These are phyloP conservation scores for Aldrovandia affinis DNA, from an alignment of 2,797 vertebrate species.

Conservation along the genomic window DNA sequence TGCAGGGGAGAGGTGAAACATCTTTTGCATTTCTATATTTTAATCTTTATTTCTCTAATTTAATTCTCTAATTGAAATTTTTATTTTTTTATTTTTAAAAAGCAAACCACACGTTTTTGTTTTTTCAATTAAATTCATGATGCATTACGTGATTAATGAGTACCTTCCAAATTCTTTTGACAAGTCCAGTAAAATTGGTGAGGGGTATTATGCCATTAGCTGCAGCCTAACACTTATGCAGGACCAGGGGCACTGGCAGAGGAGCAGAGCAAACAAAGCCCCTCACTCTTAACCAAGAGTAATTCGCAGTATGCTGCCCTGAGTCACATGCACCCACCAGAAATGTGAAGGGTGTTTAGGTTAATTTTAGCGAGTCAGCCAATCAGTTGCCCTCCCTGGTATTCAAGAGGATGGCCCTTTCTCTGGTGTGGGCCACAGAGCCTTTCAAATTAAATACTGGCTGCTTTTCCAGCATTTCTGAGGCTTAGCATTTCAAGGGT, in stretches of 20 bases:
- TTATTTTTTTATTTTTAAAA: background rate
- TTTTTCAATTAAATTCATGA: too few species aligned
- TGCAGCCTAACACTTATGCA: background rate
- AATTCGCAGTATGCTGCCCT: slow-evolving; percentile 66
- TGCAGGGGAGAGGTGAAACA: background rate
- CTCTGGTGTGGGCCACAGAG: background rate
- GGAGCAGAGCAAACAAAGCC: slow-evolving; percentile 48
- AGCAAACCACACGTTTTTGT: background rate
- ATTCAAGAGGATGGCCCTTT: slow-evolving; percentile 41
- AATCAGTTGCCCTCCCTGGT: slow-evolving; percentile 60
- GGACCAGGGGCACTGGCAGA: background rate
- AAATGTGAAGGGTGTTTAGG: slow-evolving; percentile 66
- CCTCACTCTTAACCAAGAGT: slow-evolving; percentile 45
- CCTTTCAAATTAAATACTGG: background rate
- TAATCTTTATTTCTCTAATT: too few species aligned
- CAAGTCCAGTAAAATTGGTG: background rate
- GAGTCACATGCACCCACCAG: slow-evolving; percentile 53
- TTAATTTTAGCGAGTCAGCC: slow-evolving; percentile 62
- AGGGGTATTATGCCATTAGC: background rate
- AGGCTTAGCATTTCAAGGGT: background rate
- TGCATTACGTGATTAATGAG: background rate
- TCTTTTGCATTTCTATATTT: background rate
- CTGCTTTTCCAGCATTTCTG: background rate
- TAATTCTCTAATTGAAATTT: too few species aligned
- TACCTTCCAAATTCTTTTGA: background rate